These are phyloP conservation scores for Chymomyza procnemis DNA, from an alignment of 2,888 invertebrate genomes.

Conservation along the genomic window DNA sequence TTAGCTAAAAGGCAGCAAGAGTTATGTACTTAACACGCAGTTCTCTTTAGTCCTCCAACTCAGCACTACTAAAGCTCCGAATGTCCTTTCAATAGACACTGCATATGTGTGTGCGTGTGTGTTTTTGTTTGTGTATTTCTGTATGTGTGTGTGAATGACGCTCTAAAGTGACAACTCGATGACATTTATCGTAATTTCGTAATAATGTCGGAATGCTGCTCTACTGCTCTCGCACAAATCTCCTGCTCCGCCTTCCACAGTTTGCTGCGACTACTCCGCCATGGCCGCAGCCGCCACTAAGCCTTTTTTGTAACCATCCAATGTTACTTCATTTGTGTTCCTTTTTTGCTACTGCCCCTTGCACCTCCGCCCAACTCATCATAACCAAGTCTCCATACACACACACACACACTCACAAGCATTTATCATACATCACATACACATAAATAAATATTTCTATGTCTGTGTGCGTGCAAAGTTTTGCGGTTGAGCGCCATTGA, in stretches of 20 bases:
- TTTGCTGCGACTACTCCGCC: background rate
- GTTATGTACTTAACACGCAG: conserved; percentile 6
- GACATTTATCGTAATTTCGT: conserved; percentile 49
- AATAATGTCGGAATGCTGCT: conserved; percentile 28
- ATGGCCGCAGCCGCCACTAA: conserved; percentile 2
- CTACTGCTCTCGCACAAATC: background rate
- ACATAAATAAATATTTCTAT: conserved; percentile 4
- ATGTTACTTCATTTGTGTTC: conserved; percentile 7
- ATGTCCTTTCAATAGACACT: background rate
- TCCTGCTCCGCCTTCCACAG: background rate
- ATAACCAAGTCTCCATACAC: background rate
- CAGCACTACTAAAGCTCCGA: background rate
- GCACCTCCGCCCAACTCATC: background rate
- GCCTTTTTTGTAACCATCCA: conserved; percentile 1
- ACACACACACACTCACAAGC: background rate
- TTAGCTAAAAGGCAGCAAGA: background rate
- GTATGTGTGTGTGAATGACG: conserved; percentile 8
- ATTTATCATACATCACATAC: conserved; percentile 6
- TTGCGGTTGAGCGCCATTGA: conserved; percentile 15
- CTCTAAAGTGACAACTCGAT: conserved; percentile 33
- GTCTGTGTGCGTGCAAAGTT: conserved; percentile 17
- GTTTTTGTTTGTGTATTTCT: background rate
- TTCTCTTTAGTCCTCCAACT: background rate
- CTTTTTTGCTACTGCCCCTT: background rate
- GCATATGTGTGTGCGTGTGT: background rate